phyloP scores from a whole-genome alignment of 1,140 invertebrate genomes.

The Mycetomoellerius zeteki region DNA sequence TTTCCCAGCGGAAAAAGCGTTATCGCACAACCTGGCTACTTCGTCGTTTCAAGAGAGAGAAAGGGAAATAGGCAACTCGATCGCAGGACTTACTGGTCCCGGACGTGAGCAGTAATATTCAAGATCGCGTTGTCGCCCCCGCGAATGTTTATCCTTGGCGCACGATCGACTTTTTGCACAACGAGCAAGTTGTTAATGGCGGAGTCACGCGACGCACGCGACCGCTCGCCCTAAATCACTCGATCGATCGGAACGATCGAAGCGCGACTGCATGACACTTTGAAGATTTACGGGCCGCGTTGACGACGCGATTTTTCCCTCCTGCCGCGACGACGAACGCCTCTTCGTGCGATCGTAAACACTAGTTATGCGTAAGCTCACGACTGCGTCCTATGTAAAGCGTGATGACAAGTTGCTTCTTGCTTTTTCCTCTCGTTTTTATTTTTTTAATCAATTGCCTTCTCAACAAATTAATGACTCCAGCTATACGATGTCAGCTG shows the following conservation, averaged over 20 bases:
- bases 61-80: conserved; percentile 8
- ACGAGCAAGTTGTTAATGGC: conserved; percentile 62
- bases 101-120: conserved; percentile 66
- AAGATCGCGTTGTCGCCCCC: conserved; percentile 48
- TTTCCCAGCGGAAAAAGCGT: not conserved
- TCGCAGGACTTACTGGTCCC: conserved; percentile 58
- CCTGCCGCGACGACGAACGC: not conserved
- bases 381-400: conserved; percentile 12
- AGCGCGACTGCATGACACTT: conserved; percentile 30
- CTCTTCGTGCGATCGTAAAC: conserved; percentile 22
- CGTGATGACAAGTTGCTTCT: conserved; percentile 1
- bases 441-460: not conserved
- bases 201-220: conserved; percentile 72
- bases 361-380: conserved; percentile 12
- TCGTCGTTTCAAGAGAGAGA: not conserved
- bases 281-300: conserved; percentile 11
- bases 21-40: not conserved
- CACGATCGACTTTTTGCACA: conserved; percentile 58
- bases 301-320: not conserved
- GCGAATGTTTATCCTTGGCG: conserved; percentile 25
- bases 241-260: conserved; percentile 58
- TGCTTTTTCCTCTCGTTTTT: not conserved
- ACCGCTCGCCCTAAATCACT: conserved; percentile 54
- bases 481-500: not conserved
- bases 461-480: not conserved